phyloP scores from a whole-genome alignment of 1,140 invertebrate genomes.

The Polypedilum pembai region DNA sequence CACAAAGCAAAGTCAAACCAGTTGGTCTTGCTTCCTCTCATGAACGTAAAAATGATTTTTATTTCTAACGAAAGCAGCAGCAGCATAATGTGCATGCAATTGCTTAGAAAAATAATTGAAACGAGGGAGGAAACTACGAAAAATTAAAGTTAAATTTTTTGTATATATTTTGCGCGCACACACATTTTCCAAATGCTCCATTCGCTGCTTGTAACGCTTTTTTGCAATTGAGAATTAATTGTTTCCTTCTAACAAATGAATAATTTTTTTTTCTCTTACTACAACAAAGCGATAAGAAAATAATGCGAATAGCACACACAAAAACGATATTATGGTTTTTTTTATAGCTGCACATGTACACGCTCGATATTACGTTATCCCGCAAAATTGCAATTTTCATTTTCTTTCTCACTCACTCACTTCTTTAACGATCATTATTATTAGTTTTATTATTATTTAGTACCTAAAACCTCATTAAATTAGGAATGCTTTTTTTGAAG shows the following conservation, averaged over 20 bases:
- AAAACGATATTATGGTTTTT: neutral
- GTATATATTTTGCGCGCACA: neutral
- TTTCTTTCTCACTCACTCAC: neutral
- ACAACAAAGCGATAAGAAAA: conserved; percentile 20
- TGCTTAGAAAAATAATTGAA: no score
- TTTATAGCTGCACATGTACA: conserved; percentile 10
- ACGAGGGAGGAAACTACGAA: neutral
- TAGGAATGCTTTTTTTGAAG: conserved; percentile 4
- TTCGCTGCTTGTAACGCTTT: neutral
- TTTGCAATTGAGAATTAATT: conserved; percentile 26
- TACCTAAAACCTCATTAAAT: conserved; percentile 18
- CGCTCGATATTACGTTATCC: neutral
- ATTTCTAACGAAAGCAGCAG: no score
- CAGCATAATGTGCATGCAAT: no score
- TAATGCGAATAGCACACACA: conserved; percentile 23
- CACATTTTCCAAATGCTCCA: conserved; percentile 6
- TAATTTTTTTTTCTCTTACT: no score
- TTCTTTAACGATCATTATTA: neutral
- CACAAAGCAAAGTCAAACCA: no score
- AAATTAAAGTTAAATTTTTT: conserved; percentile 22
- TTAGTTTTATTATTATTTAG: conserved; percentile 9
- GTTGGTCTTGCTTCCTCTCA: no score
- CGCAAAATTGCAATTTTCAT: conserved; percentile 4
- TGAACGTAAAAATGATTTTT: no score
- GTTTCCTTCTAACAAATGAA: conserved; percentile 18